Conservation (phyloP, 2,888 invertebrate genomes). For the Melanargia galathea region DNA sequence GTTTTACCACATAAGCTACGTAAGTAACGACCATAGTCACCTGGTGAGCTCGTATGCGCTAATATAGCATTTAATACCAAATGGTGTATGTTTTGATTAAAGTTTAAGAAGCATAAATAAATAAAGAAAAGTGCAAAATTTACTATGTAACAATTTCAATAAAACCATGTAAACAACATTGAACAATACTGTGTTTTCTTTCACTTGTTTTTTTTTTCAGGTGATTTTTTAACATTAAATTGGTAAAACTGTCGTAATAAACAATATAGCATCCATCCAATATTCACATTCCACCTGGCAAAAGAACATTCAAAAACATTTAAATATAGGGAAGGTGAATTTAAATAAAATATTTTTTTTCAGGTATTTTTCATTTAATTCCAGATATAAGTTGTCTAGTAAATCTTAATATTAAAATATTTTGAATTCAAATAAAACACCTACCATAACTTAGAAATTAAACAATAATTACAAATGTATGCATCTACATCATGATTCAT, state of each 20-base stretch:
- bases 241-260: constrained; percentile 51
- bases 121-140: constrained; percentile 80
- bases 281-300: constrained; percentile 63
- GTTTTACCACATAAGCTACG: constrained; percentile 62
- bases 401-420: constrained; percentile 11
- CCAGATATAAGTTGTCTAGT: neutral
- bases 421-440: neutral
- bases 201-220: constrained; percentile 36
- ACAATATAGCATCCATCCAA: constrained; percentile 57
- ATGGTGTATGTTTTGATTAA: constrained; percentile 79
- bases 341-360: constrained; percentile 23
- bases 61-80: constrained; percentile 82
- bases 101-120: constrained; percentile 72
- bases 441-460: too few relatives aligned
- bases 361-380: constrained; percentile 14
- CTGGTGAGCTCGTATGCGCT: constrained; percentile 70
- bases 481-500: too few relatives aligned
- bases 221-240: constrained; percentile 43
- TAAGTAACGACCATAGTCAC: constrained; percentile 69
- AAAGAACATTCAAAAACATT: constrained; percentile 38
- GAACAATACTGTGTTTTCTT: constrained; percentile 62
- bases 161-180: constrained; percentile 78
- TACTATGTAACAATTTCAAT: constrained; percentile 80
- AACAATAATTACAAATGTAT: too few relatives aligned
- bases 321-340: neutral